These are phyloP conservation scores for Benitochromis conjunctus DNA, from an alignment of 2,113 vertebrate genomes.

Conservation along the genomic window DNA sequence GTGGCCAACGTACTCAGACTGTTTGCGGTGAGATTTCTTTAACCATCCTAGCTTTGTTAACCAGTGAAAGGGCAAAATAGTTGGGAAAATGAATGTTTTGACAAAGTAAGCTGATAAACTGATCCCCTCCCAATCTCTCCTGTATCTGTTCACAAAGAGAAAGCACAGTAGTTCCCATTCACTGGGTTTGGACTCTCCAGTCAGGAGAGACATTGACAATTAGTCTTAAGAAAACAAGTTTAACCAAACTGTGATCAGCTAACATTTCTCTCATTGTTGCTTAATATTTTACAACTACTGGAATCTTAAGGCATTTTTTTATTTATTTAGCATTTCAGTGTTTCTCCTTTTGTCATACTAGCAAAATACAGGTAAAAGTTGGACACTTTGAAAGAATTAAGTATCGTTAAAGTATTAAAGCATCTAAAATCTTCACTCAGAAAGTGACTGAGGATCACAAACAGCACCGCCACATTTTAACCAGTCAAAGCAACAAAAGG, in stretches of 20 bases:
- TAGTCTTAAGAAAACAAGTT: not conserved
- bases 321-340: rapidly evolving
- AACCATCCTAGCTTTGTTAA: not conserved
- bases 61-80: not conserved
- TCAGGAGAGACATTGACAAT: not conserved
- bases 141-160: not conserved
- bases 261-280: not conserved
- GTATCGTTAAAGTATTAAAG: not conserved
- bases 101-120: not conserved
- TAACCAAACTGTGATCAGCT: not conserved
- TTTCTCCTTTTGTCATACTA: not conserved
- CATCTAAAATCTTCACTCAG: not conserved
- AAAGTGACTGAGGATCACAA: not conserved
- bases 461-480: not conserved
- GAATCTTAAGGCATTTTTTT: not conserved
- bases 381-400: not conserved
- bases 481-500: not conserved
- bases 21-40: slow-evolving; percentile 76
- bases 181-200: not conserved
- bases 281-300: not conserved
- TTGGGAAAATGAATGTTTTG: not conserved
- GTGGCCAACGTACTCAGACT: slow-evolving; percentile 89
- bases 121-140: not conserved
- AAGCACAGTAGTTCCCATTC: not conserved
- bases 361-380: not conserved